Evolutionary conservation across 1,140 invertebrate genomes (phyloP).

Genomic region (Aporrectodea caliginosa): DNA sequence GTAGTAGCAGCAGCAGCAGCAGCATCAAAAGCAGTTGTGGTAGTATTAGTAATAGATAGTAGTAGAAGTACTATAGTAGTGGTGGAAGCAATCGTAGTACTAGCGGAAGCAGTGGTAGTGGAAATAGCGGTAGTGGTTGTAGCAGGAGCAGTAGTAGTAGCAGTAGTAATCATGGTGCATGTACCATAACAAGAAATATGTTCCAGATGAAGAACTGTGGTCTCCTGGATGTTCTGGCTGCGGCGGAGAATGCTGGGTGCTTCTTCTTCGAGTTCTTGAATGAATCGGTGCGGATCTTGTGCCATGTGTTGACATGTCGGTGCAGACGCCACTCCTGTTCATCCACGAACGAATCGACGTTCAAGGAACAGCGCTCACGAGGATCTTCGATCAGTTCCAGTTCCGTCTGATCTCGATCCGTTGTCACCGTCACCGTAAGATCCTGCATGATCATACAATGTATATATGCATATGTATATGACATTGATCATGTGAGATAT

Average conservation of each 20-base stretch:
- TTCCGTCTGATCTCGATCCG: slow-evolving; percentile 49
- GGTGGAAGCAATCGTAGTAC: too few relatives aligned
- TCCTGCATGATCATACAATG: slow-evolving; percentile 40
- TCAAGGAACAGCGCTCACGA: slow-evolving; percentile 51
- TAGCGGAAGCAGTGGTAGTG: too few relatives aligned
- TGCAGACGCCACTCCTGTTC: slow-evolving; percentile 47
- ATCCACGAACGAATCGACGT: slow-evolving; percentile 53
- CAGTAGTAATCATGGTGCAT: neutral
- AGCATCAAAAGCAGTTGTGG: too few relatives aligned
- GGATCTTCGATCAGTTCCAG: slow-evolving; percentile 51
- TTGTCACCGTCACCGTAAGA: slow-evolving; percentile 52
- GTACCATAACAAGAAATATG: slow-evolving; percentile 34
- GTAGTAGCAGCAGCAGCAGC: too few relatives aligned
- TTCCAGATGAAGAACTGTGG: slow-evolving; percentile 35
- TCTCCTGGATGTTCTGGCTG: slow-evolving; percentile 32
- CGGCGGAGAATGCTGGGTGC: slow-evolving; percentile 45
- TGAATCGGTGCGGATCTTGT: neutral
- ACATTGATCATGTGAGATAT: slow-evolving; percentile 7
- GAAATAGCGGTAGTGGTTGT: neutral
- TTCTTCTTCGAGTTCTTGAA: slow-evolving; percentile 36
- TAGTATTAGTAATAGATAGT: too few relatives aligned
- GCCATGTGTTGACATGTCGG: slow-evolving; percentile 14
- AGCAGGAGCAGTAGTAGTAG: neutral
- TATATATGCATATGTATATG: neutral
- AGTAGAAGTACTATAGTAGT: too few relatives aligned